Percentiles rank a stretch among this genome's conserved stretches.
Conservation (phyloP, 2,888 invertebrate genomes). For the Coelopa pilipes region DNA sequence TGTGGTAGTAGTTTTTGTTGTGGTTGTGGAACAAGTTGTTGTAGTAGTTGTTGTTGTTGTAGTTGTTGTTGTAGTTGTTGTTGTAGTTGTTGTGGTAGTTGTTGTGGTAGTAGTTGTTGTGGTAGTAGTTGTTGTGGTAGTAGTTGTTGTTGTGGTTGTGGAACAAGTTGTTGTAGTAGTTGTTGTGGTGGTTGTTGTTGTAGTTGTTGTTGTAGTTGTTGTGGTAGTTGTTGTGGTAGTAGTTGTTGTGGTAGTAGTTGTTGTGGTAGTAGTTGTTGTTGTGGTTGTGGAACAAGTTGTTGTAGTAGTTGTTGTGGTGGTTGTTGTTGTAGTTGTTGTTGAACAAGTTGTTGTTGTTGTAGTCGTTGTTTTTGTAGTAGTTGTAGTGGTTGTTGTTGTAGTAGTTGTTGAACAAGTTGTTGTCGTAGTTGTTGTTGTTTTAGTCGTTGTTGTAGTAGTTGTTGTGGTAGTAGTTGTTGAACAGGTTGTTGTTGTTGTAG, state of each 20-base stretch:
- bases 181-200: not conserved
- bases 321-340: slow-evolving; percentile 19
- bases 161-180: not conserved
- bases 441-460: not conserved
- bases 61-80: not conserved
- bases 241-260: not conserved
- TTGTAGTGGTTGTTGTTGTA: slow-evolving; percentile 34
- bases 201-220: not conserved
- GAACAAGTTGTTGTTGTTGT: slow-evolving; percentile 20
- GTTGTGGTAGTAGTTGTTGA: slow-evolving; percentile 2
- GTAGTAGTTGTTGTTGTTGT: not conserved
- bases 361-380: slow-evolving; percentile 21
- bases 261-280: slow-evolving; percentile 28
- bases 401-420: slow-evolving; percentile 8
- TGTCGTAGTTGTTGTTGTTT: slow-evolving; percentile 6
- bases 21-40: not conserved
- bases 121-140: not conserved
- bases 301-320: slow-evolving; percentile 11
- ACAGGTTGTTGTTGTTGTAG: slow-evolving; percentile 1
- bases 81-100: not conserved
- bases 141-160: slow-evolving; percentile 1
- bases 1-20: not conserved
- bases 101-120: not conserved
- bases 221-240: not conserved
- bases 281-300: slow-evolving; percentile 23